These are phyloP conservation scores for Scaptomyza montana DNA, from an alignment of 1,140 invertebrate species.

Conservation along the genomic window DNA sequence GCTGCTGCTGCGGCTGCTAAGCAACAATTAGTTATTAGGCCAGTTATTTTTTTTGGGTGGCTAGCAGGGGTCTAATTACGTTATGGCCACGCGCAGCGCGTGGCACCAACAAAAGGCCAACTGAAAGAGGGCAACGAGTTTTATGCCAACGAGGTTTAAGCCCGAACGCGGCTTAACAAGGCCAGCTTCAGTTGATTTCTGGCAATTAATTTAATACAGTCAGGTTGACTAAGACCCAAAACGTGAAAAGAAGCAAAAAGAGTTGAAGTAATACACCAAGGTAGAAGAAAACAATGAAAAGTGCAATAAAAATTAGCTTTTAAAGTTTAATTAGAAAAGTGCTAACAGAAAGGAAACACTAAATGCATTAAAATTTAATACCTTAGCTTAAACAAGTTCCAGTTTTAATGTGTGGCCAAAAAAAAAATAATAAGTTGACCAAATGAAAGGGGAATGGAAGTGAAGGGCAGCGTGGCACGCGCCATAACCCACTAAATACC, in stretches of 20 bases:
- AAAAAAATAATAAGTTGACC: too few species aligned
- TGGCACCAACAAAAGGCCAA: constrained; percentile 6
- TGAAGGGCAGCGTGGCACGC: constrained; percentile 40
- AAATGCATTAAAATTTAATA: constrained; percentile 65
- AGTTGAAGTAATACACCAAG: constrained; percentile 17
- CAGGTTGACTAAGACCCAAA: constrained; percentile 29
- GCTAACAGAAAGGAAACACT: neutral
- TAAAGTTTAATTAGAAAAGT: constrained; percentile 71
- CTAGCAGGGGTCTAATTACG: constrained; percentile 22
- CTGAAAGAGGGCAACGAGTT: neutral
- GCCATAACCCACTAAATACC: constrained; percentile 65
- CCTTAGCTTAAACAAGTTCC: constrained; percentile 37
- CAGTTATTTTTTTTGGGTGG: neutral
- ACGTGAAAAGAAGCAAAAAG: constrained; percentile 18
- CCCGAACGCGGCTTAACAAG: constrained; percentile 8
- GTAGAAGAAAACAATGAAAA: constrained; percentile 20
- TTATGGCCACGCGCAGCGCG: constrained; percentile 42
- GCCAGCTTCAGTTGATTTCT: constrained; percentile 40
- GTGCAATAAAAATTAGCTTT: constrained; percentile 67
- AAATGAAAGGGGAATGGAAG: constrained; percentile 1
- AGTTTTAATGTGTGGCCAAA: constrained; percentile 27
- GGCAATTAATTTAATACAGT: constrained; percentile 53
- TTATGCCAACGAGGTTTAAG: constrained; percentile 1
- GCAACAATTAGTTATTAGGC: constrained; percentile 49
- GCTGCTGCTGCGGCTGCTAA: constrained; percentile 15